These are phyloP conservation scores for Cylloceria caligata DNA, from an alignment of 2,888 invertebrate species.

Conservation along the genomic window DNA sequence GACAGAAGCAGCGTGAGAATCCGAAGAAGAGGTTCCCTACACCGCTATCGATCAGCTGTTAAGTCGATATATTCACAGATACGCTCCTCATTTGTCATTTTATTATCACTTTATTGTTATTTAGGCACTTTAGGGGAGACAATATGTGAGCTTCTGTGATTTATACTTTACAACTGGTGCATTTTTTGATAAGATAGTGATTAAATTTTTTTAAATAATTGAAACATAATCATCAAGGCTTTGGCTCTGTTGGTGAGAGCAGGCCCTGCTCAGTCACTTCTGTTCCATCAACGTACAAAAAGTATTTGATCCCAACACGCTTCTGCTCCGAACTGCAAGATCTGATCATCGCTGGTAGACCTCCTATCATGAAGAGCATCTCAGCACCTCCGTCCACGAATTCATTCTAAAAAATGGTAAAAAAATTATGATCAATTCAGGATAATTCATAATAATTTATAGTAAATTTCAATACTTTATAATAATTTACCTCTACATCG, in stretches of 20 bases:
- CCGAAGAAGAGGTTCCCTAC: conserved; percentile 5
- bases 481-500: conserved; percentile 86
- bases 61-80: conserved; percentile 59
- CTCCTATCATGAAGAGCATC: conserved; percentile 90
- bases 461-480: not conserved
- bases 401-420: conserved; percentile 87
- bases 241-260: conserved; percentile 41
- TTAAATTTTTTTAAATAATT: too few species aligned
- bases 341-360: conserved; percentile 85
- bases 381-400: conserved; percentile 95
- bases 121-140: conserved; percentile 7
- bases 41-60: conserved; percentile 55
- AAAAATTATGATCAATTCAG: conserved; percentile 12
- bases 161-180: not conserved
- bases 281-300: conserved; percentile 76
- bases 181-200: not conserved
- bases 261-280: conserved; percentile 77
- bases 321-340: conserved; percentile 80
- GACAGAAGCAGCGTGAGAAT: conserved; percentile 19
- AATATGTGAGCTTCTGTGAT: not conserved
- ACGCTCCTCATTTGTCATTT: conserved; percentile 24
- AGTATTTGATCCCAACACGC: conserved; percentile 78
- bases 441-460: not conserved
- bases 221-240: too few species aligned
- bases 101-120: conserved; percentile 29